Conservation (phyloP, 2,888 invertebrate genomes). For the Macropis europaea region DNA sequence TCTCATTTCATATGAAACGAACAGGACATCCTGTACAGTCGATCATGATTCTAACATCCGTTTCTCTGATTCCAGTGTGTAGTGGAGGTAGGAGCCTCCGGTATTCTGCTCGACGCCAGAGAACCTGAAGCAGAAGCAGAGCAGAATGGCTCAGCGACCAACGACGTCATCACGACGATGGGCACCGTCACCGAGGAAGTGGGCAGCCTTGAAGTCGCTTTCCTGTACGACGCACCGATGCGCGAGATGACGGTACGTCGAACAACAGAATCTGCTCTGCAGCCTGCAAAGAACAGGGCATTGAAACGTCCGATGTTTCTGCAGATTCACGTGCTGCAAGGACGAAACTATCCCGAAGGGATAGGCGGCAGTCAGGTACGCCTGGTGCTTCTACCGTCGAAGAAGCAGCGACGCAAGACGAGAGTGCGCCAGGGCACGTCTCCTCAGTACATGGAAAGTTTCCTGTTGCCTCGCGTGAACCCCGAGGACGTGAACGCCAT, state of each 20-base stretch:
- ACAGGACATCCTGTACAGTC: not conserved
- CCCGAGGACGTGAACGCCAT: constrained; percentile 97
- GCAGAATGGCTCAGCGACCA: constrained; percentile 75
- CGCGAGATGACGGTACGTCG: constrained; percentile 89
- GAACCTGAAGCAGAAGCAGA: constrained; percentile 71
- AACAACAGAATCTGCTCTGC: too few species aligned
- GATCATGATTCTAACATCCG: not conserved
- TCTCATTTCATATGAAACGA: too few species aligned
- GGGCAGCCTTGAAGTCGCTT: constrained; percentile 91
- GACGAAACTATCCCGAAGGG: constrained; percentile 89
- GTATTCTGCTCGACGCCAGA: constrained; percentile 69
- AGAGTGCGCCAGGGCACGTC: constrained; percentile 94
- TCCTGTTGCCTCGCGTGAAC: constrained; percentile 93
- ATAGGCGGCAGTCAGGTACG: constrained; percentile 89
- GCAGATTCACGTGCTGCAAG: constrained; percentile 91
- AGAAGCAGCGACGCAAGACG: constrained; percentile 96
- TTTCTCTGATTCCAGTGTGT: constrained; percentile 69
- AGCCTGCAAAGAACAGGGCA: too few species aligned
- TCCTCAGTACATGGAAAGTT: constrained; percentile 96
- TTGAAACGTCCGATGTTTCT: too few species aligned
- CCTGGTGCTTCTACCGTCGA: constrained; percentile 92
- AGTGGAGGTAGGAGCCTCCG: constrained; percentile 75
- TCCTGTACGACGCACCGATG: constrained; percentile 94
- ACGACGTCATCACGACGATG: constrained; percentile 74
- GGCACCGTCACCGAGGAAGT: constrained; percentile 72